Conservation (phyloP, 2,888 invertebrate genomes). For the Drosophila macrospina region DNA sequence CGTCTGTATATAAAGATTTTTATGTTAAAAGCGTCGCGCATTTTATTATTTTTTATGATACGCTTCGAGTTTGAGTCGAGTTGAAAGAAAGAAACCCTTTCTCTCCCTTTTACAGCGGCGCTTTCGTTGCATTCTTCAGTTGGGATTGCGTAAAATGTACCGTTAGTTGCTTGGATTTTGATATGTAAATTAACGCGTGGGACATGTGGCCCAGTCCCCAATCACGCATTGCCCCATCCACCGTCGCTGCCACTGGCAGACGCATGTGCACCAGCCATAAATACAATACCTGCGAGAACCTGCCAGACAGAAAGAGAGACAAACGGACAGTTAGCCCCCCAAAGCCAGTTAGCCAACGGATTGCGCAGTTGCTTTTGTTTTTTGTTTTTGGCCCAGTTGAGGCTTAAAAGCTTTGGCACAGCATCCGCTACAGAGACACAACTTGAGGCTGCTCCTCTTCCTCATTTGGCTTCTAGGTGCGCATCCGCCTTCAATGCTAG, state of each 20-base stretch:
- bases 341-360: conserved; percentile 8
- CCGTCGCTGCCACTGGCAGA: conserved; percentile 13
- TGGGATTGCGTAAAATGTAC: conserved; percentile 75
- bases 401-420: conserved; percentile 54
- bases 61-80: conserved; percentile 19
- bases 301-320: conserved; percentile 32
- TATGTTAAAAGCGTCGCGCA: conserved; percentile 75
- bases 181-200: conserved; percentile 77
- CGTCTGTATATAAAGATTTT: conserved; percentile 49
- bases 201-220: conserved; percentile 63
- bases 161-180: conserved; percentile 71
- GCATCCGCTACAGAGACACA: conserved; percentile 63
- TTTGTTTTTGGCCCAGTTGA: conserved; percentile 69
- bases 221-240: not conserved
- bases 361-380: conserved; percentile 33
- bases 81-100: conserved; percentile 73
- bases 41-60: conserved; percentile 73
- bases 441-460: conserved; percentile 63
- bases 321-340: not conserved
- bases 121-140: conserved; percentile 65
- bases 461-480: conserved; percentile 77
- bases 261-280: conserved; percentile 36
- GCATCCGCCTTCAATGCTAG: conserved; percentile 73
- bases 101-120: conserved; percentile 53
- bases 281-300: conserved; percentile 54